Evolutionary conservation across 2,113 vertebrate genomes (phyloP), one percentile per base, ranked within the genome.

Genomic region (Eidolon helvum): DNA sequence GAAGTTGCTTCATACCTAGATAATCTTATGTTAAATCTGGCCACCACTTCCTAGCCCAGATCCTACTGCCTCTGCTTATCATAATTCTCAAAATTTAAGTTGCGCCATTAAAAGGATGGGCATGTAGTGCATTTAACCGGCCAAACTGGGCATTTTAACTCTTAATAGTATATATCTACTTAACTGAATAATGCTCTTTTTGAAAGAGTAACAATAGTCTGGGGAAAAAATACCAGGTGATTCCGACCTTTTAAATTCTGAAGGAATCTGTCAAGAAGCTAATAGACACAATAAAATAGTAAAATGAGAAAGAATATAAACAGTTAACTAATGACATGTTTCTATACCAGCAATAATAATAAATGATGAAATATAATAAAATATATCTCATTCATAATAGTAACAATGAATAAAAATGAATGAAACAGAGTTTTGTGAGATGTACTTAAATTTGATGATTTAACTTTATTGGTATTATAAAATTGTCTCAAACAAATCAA

Each of bases 341-440:
- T 92, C n/a, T 30, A 61, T 7, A 75, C 45, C 24, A 35, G 77
- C 50, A 83, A 85, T 55, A 85, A 57, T 30, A 86, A 86, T 48
- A 74, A 90, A 84, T 24, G 33, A 84, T 75, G 63, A 88, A 84
- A 77, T 48, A 69, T 0, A 91, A 84, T 16, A 69, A 88, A 93
- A 55, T 24, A n/a, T 24, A 57, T 57, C 90, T 90, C 75, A 63
- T 53, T 93, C 26, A 38, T 26, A 71, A 45, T 22, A 75, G 35
- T 69, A 92, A 74, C 16, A 68, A 90, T 63, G 45, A 95, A 84
- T 75, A 55, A 79, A 95, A 82, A 75, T n/a, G 26, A 94, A 68
- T 72, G 53, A 95, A 90, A 68, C 28, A 59, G 35, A 19, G 1
- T 85, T 92, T 61, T 72, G 69, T 89, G 55, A 91, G 57, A 28